A percentile compares a stretch with the other conserved stretches of the same genome.
These are phyloP conservation scores for Chelonoidis abingdonii DNA, from an alignment of 2,113 vertebrate genomes.

Conservation along the genomic window DNA sequence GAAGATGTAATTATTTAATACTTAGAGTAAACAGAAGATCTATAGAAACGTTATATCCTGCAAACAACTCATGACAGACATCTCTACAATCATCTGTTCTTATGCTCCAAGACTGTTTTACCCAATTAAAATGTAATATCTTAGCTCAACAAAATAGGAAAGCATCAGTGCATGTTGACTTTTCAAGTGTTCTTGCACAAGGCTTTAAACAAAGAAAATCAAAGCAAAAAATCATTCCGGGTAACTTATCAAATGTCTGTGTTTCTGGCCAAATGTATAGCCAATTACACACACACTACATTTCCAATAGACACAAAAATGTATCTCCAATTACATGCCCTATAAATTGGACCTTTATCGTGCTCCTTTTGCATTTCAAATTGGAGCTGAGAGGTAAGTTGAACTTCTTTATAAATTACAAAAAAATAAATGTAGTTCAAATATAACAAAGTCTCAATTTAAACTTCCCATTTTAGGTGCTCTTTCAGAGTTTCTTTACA, in stretches of 20 bases:
- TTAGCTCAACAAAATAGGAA: background rate
- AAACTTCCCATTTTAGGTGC: background rate
- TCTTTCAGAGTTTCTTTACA: background rate
- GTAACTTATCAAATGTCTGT: background rate
- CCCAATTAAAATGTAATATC: background rate
- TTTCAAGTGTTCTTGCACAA: background rate
- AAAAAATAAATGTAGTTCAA: background rate
- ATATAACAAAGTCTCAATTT: background rate
- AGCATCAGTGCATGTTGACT: background rate
- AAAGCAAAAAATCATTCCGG: background rate
- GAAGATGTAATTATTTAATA: background rate
- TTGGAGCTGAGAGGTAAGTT: background rate
- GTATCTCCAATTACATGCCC: background rate
- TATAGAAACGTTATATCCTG: background rate
- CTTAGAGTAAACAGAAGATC: background rate
- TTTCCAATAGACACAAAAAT: too few relatives aligned
- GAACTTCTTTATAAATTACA: background rate
- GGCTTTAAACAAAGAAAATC: background rate
- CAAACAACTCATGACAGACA: background rate
- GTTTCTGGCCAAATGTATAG: background rate
- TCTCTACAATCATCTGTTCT: background rate
- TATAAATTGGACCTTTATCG: background rate
- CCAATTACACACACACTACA: background rate
- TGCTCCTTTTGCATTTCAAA: background rate
- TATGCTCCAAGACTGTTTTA: background rate